Conservation (phyloP, 1,140 invertebrate genomes). For the Pogonognathellus flavescens region DNA sequence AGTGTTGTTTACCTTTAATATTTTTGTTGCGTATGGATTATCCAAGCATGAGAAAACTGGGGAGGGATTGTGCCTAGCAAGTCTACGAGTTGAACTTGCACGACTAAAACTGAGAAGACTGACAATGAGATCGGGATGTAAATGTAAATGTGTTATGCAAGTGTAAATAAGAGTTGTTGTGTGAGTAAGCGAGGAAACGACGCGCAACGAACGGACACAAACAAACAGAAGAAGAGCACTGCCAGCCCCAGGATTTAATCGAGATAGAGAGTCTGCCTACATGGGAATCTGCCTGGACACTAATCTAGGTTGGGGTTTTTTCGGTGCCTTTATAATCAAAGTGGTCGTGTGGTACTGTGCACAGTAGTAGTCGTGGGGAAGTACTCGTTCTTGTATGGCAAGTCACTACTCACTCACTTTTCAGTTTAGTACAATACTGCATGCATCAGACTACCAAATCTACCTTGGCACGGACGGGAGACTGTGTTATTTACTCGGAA, state of each 20-base stretch:
- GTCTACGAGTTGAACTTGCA: not conserved
- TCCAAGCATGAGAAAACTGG: not conserved
- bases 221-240: not conserved
- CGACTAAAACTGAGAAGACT: not conserved
- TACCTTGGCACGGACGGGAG: too few relatives aligned
- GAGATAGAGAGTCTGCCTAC: not conserved
- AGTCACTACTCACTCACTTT: too few relatives aligned
- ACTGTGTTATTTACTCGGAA: too few relatives aligned
- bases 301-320: constrained; percentile 48
- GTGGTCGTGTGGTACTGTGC: constrained; percentile 37
- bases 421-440: too few relatives aligned
- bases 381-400: not conserved
- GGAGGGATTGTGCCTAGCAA: not conserved
- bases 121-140: constrained; percentile 7
- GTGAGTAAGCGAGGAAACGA: not conserved
- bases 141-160: not conserved
- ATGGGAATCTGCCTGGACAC: constrained; percentile 32
- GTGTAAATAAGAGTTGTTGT: not conserved
- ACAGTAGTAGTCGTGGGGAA: constrained; percentile 5
- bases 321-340: constrained; percentile 48
- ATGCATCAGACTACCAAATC: not conserved
- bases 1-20: too few relatives aligned
- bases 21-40: too few relatives aligned
- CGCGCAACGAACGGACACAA: not conserved
- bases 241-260: not conserved